Conservation (phyloP, 2,113 vertebrate species). For the Loxodonta africana region DNA sequence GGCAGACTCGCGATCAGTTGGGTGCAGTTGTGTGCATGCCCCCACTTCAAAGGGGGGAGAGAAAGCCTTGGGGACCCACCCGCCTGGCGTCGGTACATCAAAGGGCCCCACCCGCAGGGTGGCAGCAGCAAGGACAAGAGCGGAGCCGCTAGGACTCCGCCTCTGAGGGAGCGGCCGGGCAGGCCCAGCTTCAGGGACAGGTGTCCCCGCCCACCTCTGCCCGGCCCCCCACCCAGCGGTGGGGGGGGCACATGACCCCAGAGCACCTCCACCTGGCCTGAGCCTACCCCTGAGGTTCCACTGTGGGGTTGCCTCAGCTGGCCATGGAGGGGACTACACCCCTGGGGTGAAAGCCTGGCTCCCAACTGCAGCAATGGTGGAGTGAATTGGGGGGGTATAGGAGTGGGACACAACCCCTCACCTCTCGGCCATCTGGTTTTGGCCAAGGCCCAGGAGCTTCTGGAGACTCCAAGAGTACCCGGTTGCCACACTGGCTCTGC, state of each 20-base stretch:
- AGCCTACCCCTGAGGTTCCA: neutral
- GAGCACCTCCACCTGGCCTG: neutral
- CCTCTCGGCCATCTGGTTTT: neutral
- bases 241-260: neutral
- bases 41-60: conserved; percentile 54
- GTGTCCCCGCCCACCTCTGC: neutral
- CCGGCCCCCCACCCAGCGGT: neutral
- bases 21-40: neutral
- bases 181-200: neutral
- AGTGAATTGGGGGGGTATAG: accelerated
- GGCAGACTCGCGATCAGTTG: neutral
- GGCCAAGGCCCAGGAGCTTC: accelerated
- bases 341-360: neutral
- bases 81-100: conserved; percentile 42
- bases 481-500: accelerated
- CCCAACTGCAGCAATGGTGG: neutral
- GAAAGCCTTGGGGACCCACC: neutral
- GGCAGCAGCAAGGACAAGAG: neutral
- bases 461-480: accelerated
- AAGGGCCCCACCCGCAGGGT: neutral
- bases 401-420: accelerated
- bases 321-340: neutral
- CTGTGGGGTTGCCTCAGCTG: neutral
- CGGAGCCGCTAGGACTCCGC: neutral
- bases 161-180: neutral